Evolutionary conservation across 2,888 invertebrate genomes (phyloP), one percentile per base, ranked within the genome.

Genomic region (Thumatha senex): DNA sequence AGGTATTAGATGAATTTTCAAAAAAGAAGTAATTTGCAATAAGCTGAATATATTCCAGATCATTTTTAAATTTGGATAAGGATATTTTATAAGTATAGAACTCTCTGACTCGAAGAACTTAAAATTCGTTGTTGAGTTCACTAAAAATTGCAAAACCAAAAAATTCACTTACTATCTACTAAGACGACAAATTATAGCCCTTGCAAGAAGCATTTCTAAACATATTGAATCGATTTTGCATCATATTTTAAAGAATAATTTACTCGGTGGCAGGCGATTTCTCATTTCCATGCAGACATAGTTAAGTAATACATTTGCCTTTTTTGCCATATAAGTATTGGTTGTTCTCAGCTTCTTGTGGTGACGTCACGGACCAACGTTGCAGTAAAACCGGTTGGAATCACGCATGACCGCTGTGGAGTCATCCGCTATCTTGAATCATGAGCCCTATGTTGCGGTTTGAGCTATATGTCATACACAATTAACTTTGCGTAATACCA

Each of bases 331-430:
- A 73, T 73, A 78, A 72, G 76, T 69, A 73, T 71, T 56, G 72
- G 61, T 70, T 75, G 66, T 70, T 74, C 62, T 70, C 62, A 71
- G 70, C 72, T 72, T 68, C 68, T 71, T 59, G 63, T 51, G 59
- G 57, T 88, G 86, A 88, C 88, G 87, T 88, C 88, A 88, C 58
- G 53, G 52, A 61, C 57, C 65, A 67, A 68, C 63, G 62, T 68
- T 70, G 82, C 82, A 83, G 80, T 78, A 83, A 84, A 89, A 89
- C 89, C 89, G 86, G 89, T 88, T 71, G 63, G 74, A 74, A 72
- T 83, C 78, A 84, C 78, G 81, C 79, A 74, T 77, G 82, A 86
- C 84, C 82, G 81, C 80, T 73, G 76, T 65, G 67, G 68, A 80
- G 80, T 84, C 84, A 87, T 84, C 80, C 74, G 76, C 75, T 72